Conservation (phyloP, 2,113 vertebrate species). For the Campylomormyrus numenius region DNA sequence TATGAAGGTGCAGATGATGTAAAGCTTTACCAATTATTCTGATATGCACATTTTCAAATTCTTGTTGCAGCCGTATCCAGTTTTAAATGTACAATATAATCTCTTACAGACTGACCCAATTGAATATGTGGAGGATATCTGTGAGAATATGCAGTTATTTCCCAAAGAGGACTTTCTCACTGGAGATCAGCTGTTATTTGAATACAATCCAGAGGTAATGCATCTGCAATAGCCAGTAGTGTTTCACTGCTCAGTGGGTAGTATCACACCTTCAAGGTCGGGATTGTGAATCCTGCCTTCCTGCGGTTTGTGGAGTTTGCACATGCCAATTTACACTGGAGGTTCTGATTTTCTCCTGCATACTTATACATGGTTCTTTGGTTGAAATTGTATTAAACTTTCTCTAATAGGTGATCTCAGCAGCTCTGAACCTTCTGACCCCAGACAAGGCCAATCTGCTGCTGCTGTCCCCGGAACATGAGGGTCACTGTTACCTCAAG, state of each 20-base stretch:
- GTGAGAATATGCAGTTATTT: conserved; percentile 95
- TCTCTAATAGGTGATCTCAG: conserved; percentile 71
- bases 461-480: conserved; percentile 84
- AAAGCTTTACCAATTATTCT: not conserved
- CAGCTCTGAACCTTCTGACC: conserved; percentile 73
- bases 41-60: not conserved
- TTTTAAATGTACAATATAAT: not conserved
- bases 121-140: conserved; percentile 87
- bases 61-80: not conserved
- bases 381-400: not conserved
- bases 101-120: conserved; percentile 82
- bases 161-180: conserved; percentile 85
- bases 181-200: conserved; percentile 91
- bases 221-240: not conserved
- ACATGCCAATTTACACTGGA: not conserved
- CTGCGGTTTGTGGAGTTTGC: not conserved
- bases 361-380: not conserved
- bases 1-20: not conserved
- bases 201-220: conserved; percentile 74
- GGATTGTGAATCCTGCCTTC: not conserved
- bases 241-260: not conserved
- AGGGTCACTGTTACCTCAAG: conserved; percentile 77
- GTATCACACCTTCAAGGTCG: not conserved
- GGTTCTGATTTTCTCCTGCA: not conserved
- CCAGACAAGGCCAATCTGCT: conserved; percentile 86